Evolutionary conservation across 2,113 vertebrate species (phyloP).

Genomic region (Cephalopterus ornatus): DNA sequence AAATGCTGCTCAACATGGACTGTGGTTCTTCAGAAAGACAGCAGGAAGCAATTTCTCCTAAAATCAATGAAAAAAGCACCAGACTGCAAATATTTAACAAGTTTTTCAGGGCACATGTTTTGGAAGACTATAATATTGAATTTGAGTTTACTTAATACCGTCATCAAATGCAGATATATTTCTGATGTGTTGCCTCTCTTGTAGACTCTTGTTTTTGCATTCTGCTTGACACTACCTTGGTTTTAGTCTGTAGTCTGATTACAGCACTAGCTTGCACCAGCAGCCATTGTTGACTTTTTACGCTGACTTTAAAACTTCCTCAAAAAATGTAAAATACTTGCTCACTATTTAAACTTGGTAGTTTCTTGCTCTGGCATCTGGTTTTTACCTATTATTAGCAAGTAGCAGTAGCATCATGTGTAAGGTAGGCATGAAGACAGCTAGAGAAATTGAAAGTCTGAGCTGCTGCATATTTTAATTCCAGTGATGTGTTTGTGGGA

Average conservation of each 20-base stretch:
- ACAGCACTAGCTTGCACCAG: background rate
- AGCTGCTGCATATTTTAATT: background rate
- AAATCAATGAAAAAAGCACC: background rate
- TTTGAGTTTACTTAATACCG: background rate
- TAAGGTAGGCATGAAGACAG: background rate
- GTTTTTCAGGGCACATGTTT: background rate
- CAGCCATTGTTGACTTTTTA: slow-evolving; percentile 1
- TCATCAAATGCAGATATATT: background rate
- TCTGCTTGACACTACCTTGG: background rate
- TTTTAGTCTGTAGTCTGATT: background rate
- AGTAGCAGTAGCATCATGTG: background rate
- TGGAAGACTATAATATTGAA: background rate
- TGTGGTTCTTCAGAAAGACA: background rate
- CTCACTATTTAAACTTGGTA: background rate
- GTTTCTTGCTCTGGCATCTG: background rate
- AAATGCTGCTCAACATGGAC: background rate
- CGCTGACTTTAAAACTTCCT: background rate
- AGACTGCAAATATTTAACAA: background rate
- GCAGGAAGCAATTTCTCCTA: background rate
- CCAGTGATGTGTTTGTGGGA: background rate
- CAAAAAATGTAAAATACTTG: background rate
- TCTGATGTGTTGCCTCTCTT: background rate
- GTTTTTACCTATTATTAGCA: background rate
- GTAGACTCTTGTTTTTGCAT: background rate
- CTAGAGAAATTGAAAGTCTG: background rate